Base-by-base conservation (phyloP, 2,888 invertebrate species). In the Carcina quercana region DNA sequence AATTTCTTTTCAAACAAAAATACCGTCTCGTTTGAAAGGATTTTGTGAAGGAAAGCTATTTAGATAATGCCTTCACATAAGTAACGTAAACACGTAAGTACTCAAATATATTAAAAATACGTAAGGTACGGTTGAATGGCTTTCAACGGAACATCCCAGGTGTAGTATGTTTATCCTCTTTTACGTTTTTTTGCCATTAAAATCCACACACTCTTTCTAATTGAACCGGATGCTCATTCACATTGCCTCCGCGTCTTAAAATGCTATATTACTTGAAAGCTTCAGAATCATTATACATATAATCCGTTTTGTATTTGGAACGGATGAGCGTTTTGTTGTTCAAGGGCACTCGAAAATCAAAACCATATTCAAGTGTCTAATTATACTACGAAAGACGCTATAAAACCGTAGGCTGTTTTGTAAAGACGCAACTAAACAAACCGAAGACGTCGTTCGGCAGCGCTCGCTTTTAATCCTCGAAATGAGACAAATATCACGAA, bases 401-500 rank as follows among this genome's bases (percentile, higher is more conserved):
- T 62, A 60, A 62, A 63, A 56, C 67, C 58, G 66, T 54, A 56
- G 56, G 53, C 60, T 71, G 70, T 73, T 15, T 70, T 72, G 65
- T 70, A 59, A 69, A 71, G 59, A 64, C 69, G 65, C 63, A 67
- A 64, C 68, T 67, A 58, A 37, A 71, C 73, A 78, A 73, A 72
- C 73, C 67, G 63, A 66, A 75, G 71, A 66, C 66, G 56, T 50
- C 58, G 69, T 69, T 71, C 68, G 57, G 60, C 59, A 62, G 60
- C 63, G 69, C 75, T 75, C 76, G 66, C 59, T 69, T 71, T 67
- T 82, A 79, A 83, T 82, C 83, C 69, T 56, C 59, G 49, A 75
- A 80, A 75, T 74, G 79, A 69, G 71, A 66, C 74, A 75, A 80
- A 75, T 70, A 75, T 79, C 83, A 83, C 83, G 83, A 80, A 73